These are phyloP conservation scores for Polymixis lichenea DNA, from an alignment of 2,888 invertebrate species.

Conservation along the genomic window DNA sequence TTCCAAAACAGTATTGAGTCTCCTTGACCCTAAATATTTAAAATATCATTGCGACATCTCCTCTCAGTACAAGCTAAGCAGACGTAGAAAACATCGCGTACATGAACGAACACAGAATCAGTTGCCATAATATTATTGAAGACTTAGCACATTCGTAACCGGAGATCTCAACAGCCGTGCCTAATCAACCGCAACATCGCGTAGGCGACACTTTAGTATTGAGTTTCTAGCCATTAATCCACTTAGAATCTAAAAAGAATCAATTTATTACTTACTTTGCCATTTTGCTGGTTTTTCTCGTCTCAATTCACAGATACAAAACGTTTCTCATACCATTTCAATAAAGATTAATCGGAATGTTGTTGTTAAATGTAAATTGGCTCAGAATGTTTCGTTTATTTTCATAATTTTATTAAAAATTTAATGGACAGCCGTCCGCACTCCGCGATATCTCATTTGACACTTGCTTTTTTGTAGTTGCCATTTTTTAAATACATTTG, in stretches of 20 bases:
- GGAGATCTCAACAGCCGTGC: conserved; percentile 50
- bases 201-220: conserved; percentile 64
- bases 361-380: conserved; percentile 28
- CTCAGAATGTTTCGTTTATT: conserved; percentile 49
- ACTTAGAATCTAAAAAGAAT: conserved; percentile 64
- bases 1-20: background rate
- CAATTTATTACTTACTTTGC: conserved; percentile 83
- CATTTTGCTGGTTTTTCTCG: conserved; percentile 77
- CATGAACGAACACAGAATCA: background rate
- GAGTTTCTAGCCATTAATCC: conserved; percentile 69
- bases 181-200: conserved; percentile 70
- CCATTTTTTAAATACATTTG: background rate
- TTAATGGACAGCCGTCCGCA: conserved; percentile 41
- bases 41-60: conserved; percentile 21
- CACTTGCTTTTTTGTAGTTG: conserved; percentile 47
- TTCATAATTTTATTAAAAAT: conserved; percentile 55
- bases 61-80: conserved; percentile 8
- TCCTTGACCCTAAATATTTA: background rate
- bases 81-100: conserved; percentile 18
- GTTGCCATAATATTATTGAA: conserved; percentile 22
- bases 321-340: conserved; percentile 73
- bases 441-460: conserved; percentile 56
- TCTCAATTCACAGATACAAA: conserved; percentile 57
- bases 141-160: conserved; percentile 35
- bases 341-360: conserved; percentile 25